A percentile compares a stretch with the other conserved stretches of the same genome.
phyloP scores from a whole-genome alignment of 2,797 vertebrate genomes.

The Sternarchorhynchus goeldii region DNA sequence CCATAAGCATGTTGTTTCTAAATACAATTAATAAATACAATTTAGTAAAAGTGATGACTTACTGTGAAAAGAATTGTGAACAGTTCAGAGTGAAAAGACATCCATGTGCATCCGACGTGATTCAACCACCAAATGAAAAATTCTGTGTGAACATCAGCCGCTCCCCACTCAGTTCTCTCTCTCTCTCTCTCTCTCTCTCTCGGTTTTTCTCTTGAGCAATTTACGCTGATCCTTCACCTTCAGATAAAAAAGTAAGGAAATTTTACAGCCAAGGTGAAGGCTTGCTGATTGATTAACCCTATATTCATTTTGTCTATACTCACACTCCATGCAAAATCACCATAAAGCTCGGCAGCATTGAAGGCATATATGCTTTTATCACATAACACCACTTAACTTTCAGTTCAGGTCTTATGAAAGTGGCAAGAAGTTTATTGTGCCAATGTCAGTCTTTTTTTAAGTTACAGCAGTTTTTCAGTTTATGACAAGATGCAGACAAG shows the following conservation, averaged over 20 bases:
- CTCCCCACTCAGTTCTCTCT: not conserved
- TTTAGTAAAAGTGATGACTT: not conserved
- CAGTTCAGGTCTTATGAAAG: not conserved
- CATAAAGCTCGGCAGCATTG: no score
- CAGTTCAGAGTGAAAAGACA: not conserved
- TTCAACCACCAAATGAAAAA: constrained; percentile 27
- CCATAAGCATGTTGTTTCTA: not conserved
- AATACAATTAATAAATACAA: not conserved
- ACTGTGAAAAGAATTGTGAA: not conserved
- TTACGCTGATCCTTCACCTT: not conserved
- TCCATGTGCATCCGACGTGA: constrained; percentile 20
- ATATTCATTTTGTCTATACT: not conserved
- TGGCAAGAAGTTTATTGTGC: not conserved
- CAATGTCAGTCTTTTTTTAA: no score
- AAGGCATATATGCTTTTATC: not conserved
- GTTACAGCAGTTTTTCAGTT: no score
- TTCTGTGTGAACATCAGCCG: not conserved
- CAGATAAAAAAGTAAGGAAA: not conserved
- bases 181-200: constrained; percentile 36
- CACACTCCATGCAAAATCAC: not conserved
- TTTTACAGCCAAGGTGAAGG: not conserved
- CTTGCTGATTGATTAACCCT: not conserved
- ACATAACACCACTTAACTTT: not conserved
- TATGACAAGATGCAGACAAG: no score
- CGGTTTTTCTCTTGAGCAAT: not conserved